A percentile compares a stretch with the other conserved stretches of the same genome.
phyloP scores from a whole-genome alignment of 2,113 vertebrate species.

The Isichthys henryi region DNA sequence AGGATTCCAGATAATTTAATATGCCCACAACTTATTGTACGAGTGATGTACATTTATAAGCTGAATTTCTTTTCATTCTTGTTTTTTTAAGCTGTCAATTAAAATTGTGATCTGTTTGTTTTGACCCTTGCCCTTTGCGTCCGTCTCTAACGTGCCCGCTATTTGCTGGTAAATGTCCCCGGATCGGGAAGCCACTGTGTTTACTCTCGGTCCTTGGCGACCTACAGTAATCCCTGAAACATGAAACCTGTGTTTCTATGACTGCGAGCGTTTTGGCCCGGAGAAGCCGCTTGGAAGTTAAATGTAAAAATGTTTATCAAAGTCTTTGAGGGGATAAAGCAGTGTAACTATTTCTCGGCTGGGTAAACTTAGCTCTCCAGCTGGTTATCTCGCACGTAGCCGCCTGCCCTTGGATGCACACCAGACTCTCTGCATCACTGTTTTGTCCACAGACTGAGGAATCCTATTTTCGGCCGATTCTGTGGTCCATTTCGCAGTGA shows the following conservation, averaged over 20 bases:
- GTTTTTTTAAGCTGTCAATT: slow-evolving; percentile 46
- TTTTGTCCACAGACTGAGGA: neutral
- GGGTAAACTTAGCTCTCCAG: neutral
- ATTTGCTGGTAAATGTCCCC: neutral
- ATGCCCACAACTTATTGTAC: slow-evolving; percentile 35
- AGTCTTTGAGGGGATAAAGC: neutral
- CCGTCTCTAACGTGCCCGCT: neutral
- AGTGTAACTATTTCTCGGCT: neutral
- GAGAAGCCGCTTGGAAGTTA: neutral
- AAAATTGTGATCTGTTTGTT: slow-evolving; percentile 19
- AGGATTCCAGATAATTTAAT: slow-evolving; percentile 27
- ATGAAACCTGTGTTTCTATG: neutral
- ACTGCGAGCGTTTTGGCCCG: neutral
- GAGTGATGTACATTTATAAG: slow-evolving; percentile 38
- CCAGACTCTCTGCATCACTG: neutral
- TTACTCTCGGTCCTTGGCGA: neutral
- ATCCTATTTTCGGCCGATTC: neutral
- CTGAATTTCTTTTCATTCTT: slow-evolving; percentile 38
- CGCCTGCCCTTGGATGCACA: neutral
- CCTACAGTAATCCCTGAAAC: neutral
- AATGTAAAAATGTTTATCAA: neutral
- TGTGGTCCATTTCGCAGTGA: neutral
- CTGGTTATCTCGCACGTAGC: neutral
- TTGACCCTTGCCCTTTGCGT: neutral
- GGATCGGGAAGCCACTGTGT: neutral